A percentile compares a stretch with the other conserved stretches of the same genome.
phyloP scores from a whole-genome alignment of 2,797 vertebrate genomes.

The Delichon dasypus region DNA sequence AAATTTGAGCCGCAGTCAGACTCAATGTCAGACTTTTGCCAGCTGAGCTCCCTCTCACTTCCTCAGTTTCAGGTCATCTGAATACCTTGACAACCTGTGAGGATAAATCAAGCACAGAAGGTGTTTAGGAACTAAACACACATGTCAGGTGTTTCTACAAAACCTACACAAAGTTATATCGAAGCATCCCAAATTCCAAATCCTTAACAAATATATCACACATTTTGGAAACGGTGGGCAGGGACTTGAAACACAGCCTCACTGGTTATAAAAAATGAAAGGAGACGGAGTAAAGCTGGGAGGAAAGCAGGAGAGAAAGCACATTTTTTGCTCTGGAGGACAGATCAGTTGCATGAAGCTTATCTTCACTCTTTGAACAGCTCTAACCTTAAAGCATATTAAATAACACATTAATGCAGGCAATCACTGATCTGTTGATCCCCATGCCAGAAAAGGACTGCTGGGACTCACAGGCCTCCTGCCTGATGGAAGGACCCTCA shows the following conservation, averaged over 20 bases:
- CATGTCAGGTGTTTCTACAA: constrained; percentile 57
- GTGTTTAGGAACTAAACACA: constrained; percentile 61
- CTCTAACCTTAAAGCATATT: constrained; percentile 5
- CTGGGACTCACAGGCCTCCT: not conserved
- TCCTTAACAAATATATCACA: constrained; percentile 30
- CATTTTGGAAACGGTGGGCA: constrained; percentile 7
- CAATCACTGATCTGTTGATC: not conserved
- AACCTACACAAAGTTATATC: constrained; percentile 28
- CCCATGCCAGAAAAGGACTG: not conserved
- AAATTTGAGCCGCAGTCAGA: constrained; percentile 55
- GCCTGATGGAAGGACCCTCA: not conserved
- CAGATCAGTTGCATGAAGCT: not conserved
- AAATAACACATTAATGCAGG: not conserved
- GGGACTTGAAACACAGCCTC: not conserved
- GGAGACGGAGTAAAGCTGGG: not conserved
- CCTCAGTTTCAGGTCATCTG: constrained; percentile 63
- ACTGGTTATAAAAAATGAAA: constrained; percentile 12
- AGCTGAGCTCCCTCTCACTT: constrained; percentile 66
- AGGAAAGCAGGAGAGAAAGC: not conserved
- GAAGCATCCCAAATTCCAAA: constrained; percentile 43
- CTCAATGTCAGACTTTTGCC: constrained; percentile 65
- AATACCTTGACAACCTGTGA: constrained; percentile 66
- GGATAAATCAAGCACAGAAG: constrained; percentile 69
- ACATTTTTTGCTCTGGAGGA: not conserved
- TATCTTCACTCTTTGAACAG: constrained; percentile 16